Base-by-base conservation (phyloP, 1,140 invertebrate genomes). In the Ephestia elutella region DNA sequence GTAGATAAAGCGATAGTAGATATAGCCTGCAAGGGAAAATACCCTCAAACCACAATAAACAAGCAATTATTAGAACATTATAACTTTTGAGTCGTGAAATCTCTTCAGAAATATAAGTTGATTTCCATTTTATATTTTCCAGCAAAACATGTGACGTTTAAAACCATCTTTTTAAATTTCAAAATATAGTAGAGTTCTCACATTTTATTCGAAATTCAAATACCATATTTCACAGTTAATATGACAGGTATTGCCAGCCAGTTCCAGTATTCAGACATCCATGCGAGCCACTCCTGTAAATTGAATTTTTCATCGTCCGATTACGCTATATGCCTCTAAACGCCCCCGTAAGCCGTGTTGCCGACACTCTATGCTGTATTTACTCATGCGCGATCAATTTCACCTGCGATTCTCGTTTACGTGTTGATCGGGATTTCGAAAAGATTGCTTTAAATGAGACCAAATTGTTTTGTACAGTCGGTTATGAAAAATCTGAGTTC, bases 301-400 rank as follows among this genome's bases (percentile, higher is more conserved):
- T 66, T 66, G 65, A 63, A 66, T 66, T 60, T 66, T 66, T 66
- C 65, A 66, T 60, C 54, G 60, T 48, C 58, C 18, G 63, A 60
- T 63, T 62, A 62, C 65, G 44, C 48, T 49, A 17, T 49, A 50
- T 32, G 17, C 51, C 18, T 38, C 58, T 51, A 54, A 55, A 49
- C 54, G 44, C 5, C 35, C n/a, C 38, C 32, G 3, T 9, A 48
- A 44, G 38, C 38, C 32, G 32, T 44, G 30, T 32, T 32, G 30
- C 30, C 30, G 30, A 53, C 17, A 54, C 17, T 11, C n/a, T n/a
- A 7, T 51, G 28, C 49, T 30, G 25, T 48, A 54, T 44, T 44
- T 44, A 44, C 38, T 44, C 38, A 44, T 44, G 38, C 38, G 10
- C 2, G 38, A 44, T 44, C 38, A n/a, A 17, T 44, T 44, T 44